Conservation (phyloP, 2,113 vertebrate genomes). For the Microcebus griseorufus region DNA sequence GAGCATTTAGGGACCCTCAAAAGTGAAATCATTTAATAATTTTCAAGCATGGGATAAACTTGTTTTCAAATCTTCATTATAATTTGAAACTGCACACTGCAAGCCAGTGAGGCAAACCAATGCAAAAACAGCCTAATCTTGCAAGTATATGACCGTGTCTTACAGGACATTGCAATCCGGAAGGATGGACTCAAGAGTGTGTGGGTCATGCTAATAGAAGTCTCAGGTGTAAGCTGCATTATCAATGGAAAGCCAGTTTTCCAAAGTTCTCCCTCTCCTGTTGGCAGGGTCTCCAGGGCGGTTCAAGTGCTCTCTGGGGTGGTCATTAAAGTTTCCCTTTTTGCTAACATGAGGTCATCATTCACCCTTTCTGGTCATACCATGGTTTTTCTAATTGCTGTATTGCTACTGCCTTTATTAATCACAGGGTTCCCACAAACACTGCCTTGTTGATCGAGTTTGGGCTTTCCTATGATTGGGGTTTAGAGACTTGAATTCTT, state of each 20-base stretch:
- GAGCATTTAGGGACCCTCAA: not conserved
- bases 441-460: not conserved
- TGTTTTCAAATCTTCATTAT: not conserved
- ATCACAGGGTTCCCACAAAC: not conserved
- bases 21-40: constrained; percentile 12
- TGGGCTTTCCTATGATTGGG: not conserved
- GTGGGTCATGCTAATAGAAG: not conserved
- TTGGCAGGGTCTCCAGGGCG: not conserved
- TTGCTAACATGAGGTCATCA: not conserved
- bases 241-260: not conserved
- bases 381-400: not conserved
- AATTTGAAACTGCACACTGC: not conserved
- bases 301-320: not conserved
- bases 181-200: not conserved
- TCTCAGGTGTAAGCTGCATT: not conserved
- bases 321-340: not conserved
- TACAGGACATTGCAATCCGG: not conserved
- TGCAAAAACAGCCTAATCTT: not conserved
- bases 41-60: not conserved
- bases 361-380: not conserved
- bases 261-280: not conserved
- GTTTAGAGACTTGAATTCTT: not conserved
- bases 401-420: not conserved
- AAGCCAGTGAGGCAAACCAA: not conserved
- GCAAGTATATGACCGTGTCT: not conserved